Base-by-base conservation (phyloP, 2,888 invertebrate species). In the Xestia c-nigrum region DNA sequence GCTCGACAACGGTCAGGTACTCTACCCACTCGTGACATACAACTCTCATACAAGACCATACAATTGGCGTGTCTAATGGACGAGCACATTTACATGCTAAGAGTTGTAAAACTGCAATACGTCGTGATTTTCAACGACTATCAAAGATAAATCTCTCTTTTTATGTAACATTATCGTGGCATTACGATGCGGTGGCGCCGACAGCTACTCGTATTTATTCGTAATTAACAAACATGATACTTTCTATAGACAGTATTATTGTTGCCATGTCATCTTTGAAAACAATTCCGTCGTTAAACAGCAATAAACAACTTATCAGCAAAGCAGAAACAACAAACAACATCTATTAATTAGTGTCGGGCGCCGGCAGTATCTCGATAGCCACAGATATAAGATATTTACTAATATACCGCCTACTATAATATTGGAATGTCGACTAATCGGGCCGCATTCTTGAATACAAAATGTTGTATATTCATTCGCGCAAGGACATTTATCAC, bases 381-480 rank as follows among this genome's bases (percentile, higher is more conserved):
- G 88, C 86, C 81, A 88, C 87, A 90, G 89, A 92, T 95, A 95
- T 95, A 87, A 90, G 89, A 92, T 95, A 95, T 95, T 96, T 95
- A 95, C 94, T 93, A 95, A 95, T 94, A 94, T 90, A 93, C 90
- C 92, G 90, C 93, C 94, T 90, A 93, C 94, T 91, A 91, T 87
- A 91, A 83, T 81, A 86, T 90, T 83, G 95, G 96, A 95, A 96
- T 96, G 96, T 92, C 85, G 94, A 92, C 94, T 93, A 93, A 95
- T 94, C 94, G 91, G 91, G 94, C 94, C 90, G 88, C 96, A 96
- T 96, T 96, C 96, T 92, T 94, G 93, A 93, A 94, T 95, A 94
- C 89, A 91, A 94, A 86, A 94, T 93, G 91, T 91, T 87, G 90
- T 92, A 92, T 93, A 94, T 92, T 90, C 90, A 91, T 92, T 93